phyloP scores from a whole-genome alignment of 2,888 invertebrate genomes.

The Patella pellucida region DNA sequence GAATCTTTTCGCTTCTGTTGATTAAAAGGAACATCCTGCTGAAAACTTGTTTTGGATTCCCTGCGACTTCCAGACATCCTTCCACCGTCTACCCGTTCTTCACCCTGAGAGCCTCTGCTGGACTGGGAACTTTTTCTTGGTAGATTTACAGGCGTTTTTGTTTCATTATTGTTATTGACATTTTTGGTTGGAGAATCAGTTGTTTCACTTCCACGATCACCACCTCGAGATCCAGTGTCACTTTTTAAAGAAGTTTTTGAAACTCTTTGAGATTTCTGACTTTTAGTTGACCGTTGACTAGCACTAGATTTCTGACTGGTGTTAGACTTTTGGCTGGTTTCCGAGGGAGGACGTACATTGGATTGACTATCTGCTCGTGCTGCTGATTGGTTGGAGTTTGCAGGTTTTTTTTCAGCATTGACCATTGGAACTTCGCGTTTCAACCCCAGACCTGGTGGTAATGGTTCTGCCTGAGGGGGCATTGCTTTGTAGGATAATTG shows the following conservation, averaged over 20 bases:
- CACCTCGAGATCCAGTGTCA: neutral
- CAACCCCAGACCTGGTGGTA: conserved; percentile 59
- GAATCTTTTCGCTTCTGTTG: conserved; percentile 40
- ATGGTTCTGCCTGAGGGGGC: conserved; percentile 66
- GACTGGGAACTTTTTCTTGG: neutral
- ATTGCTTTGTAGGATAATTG: conserved; percentile 67
- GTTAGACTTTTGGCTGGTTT: neutral
- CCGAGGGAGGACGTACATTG: neutral
- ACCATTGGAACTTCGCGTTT: conserved; percentile 47
- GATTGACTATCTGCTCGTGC: neutral
- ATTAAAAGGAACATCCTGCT: conserved; percentile 17
- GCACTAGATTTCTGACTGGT: neutral
- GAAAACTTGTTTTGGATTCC: conserved; percentile 21
- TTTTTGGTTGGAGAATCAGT: neutral
- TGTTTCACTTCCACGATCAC: neutral
- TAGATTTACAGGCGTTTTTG: neutral
- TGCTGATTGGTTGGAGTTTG: conserved; percentile 6
- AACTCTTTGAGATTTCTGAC: neutral
- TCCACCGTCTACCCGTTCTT: too few species aligned
- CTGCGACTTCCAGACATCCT: neutral
- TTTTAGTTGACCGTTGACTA: neutral
- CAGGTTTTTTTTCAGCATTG: conserved; percentile 25
- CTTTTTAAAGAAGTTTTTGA: neutral
- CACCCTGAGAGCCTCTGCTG: neutral
- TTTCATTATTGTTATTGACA: conserved; percentile 10